Base-by-base conservation (phyloP, 2,888 invertebrate genomes). In the Hololepta plana region DNA sequence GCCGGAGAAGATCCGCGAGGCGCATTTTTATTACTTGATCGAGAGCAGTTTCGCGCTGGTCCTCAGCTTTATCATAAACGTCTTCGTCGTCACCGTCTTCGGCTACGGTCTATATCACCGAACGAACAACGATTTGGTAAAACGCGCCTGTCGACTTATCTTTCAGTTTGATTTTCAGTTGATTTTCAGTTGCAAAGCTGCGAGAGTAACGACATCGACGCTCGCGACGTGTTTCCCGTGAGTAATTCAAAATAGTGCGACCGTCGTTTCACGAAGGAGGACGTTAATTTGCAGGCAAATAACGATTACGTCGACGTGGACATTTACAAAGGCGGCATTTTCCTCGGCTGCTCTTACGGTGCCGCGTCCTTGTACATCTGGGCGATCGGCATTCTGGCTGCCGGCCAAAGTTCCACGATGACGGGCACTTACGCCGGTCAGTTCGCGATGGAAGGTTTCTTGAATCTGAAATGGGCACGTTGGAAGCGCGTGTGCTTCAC, bases 391-490 rank as follows among this genome's bases (percentile, higher is more conserved):
- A 75, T 77, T 37, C 50, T 75, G 23, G 80, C 80, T 14, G 79
- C 80, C 17, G 80, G 80, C 15, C 80, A 81, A 50, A 77, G 76
- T 36, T 77, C 79, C 10, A 82, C 81, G 4, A 77, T 77, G 77
- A 76, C 81, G 1, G 75, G 75, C 12, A 53, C 80, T 1, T 81
- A 81, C 49, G 72, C 80, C n/a, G 82, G 82, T 1, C 82, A 82
- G 48, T 82, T 82, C 50, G 76, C 75, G 0, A 81, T 82, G 81
- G 80, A 81, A 63, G 85, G 85, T n/a, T 85, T 87, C 46, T 53
- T 87, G 10, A 75, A 81, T 45, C 57, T 87, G 8, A 67, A 70
- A 43, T 85, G 84, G 84, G 64, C 76, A 1, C 66, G 79, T 22
- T 88, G 87, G 87, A 79, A 77, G 53, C 59, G 87, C 49, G 80